Base-by-base conservation (phyloP, 2,797 vertebrate species). In the Simalia tracyae region DNA sequence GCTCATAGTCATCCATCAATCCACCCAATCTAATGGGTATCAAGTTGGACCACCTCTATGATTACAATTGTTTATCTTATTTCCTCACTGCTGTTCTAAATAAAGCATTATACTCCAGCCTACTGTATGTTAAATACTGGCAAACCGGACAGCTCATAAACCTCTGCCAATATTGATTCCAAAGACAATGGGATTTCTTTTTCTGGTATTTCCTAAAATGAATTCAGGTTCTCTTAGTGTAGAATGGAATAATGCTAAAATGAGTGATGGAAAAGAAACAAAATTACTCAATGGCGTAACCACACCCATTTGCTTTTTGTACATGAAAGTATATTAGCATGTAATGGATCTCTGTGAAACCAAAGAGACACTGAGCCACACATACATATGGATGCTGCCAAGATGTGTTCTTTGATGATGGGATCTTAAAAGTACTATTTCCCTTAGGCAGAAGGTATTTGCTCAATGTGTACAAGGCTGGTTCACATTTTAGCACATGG, bases 51-150 rank as follows among this genome's bases (percentile, higher is more conserved):
- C 56, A 88, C 90, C 63, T 96, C 61, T 91, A 90, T 92, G 91
- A 91, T 92, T 90, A 95, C 93, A 85, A n/a, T 81, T 84, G 68
- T 88, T 92, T 92, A 2, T 76, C 81, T 68, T 96, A 92, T 86
- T 89, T 9, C 15, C 26, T 92, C 22, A 2, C 81, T 63, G 90
- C 91, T 84, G 88, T 90, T 84, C 88, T 90, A 91, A 87, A 85
- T 84, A 88, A 95, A 95, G 95, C 2, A 57, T 59, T 76, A 92
- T 2, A 72, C 88, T 57, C 28, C 61, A 94, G 90, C 87, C 36
- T 36, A 36, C 2, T 36, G 92, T 92, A 94, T 50, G 64, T 66
- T 95, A 66, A 87, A 68, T 92, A 91, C 24, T 59, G 89, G 89
- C 68, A 86, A 76, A 81, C 1, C 0, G 66, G 92, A 12, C 0